Evolutionary conservation across 2,797 vertebrate genomes (phyloP), one percentile per base, ranked within the genome.

Genomic region (Premnoplex brunnescens): DNA sequence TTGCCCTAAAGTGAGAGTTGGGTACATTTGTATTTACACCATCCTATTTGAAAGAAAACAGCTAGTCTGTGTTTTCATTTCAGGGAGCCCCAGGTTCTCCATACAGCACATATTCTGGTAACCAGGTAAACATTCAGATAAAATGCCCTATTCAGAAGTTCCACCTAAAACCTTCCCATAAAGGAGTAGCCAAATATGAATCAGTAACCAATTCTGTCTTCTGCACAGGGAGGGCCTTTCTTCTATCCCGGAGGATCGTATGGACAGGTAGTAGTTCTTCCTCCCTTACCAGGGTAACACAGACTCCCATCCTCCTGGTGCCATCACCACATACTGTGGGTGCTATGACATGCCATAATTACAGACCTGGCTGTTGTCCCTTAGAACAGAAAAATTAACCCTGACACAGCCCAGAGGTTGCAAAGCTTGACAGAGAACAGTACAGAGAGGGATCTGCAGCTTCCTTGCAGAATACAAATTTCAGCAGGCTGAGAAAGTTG

Each of bases 61-160:
- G 58, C 46, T 24, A 58, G 71, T 27, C 34, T 94, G 30, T 94
- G 63, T 72, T 94, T 67, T 90, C 74, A 20, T 94, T 92, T 17
- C 87, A 94, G 93, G 74, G 90, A 84, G 68, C 43, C 43, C 87
- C 93, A 87, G 83, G 74, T 69, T 88, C 63, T 89, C 19, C 71
- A 91, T 0, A 95, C 85, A 93, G n/a, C 87, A 79, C 78, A n/a
- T 95, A 96, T 52, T 93, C 81, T 91, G 91, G 95, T 92, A 91
- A 93, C 85, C 94, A 96, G 95, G 95, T 96, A 96, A 96, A 95
- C 66, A n/a, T 39, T 41, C 85, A 93, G 41, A 84, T 75, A 81
- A 91, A 93, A 58, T 64, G 34, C 87, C 77, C 74, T 43, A 6
- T 77, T 91, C 72, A 63, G 12, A 77, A 89, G 4, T 5, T 94